phyloP scores from a whole-genome alignment of 2,888 invertebrate species.

The Andrena flavipes region DNA sequence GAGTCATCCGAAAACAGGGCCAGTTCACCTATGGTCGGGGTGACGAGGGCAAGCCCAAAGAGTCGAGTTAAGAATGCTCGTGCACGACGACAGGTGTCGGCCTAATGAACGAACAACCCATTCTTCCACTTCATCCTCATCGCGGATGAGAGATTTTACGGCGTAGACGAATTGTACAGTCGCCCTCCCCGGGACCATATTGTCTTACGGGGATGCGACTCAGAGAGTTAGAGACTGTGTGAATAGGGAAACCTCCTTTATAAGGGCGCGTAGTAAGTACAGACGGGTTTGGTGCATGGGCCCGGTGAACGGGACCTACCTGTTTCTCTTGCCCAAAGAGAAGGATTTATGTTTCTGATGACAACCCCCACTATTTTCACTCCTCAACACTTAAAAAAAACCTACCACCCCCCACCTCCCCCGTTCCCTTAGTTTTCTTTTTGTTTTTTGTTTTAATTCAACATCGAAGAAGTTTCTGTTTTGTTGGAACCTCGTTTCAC shows the following conservation, averaged over 20 bases:
- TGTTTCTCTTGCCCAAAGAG: slow-evolving; percentile 63
- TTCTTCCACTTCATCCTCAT: slow-evolving; percentile 70
- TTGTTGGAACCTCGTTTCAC: slow-evolving; percentile 36
- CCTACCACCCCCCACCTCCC: slow-evolving; percentile 28
- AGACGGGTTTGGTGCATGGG: slow-evolving; percentile 82
- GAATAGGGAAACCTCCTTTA: slow-evolving; percentile 70
- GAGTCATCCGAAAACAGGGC: slow-evolving; percentile 83
- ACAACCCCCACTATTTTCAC: slow-evolving; percentile 37
- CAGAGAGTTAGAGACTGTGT: slow-evolving; percentile 68
- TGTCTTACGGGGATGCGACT: slow-evolving; percentile 47
- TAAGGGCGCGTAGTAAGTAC: slow-evolving; percentile 82
- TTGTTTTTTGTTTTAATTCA: background rate
- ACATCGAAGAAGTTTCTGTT: slow-evolving; percentile 42
- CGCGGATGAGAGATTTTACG: slow-evolving; percentile 69
- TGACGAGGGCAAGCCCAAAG: slow-evolving; percentile 75
- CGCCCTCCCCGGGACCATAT: slow-evolving; percentile 46
- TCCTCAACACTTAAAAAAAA: slow-evolving; percentile 14
- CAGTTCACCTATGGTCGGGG: slow-evolving; percentile 79
- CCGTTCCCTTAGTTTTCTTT: background rate
- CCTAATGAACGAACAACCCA: slow-evolving; percentile 46
- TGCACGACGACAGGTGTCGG: slow-evolving; percentile 48
- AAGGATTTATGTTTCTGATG: slow-evolving; percentile 61
- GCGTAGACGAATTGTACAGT: slow-evolving; percentile 61
- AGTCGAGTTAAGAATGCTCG: slow-evolving; percentile 73
- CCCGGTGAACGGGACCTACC: slow-evolving; percentile 72